Conservation (phyloP, 2,888 invertebrate species). For the Sericinus montela region DNA sequence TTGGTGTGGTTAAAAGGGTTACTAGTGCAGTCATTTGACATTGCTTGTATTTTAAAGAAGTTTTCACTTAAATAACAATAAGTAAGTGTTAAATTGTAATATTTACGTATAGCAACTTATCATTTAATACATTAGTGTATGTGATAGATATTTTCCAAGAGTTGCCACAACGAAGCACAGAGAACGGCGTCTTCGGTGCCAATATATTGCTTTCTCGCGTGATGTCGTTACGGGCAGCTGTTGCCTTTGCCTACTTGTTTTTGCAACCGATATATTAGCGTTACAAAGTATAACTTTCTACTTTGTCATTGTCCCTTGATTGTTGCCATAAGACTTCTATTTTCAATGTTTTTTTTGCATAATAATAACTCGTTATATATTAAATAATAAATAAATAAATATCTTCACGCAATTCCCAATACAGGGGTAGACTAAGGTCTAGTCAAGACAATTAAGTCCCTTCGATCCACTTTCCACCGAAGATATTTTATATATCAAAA, state of each 20-base stretch:
- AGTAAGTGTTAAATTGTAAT: too few relatives aligned
- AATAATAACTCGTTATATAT: too few relatives aligned
- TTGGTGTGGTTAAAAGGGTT: too few relatives aligned
- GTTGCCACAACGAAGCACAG: slow-evolving; percentile 39
- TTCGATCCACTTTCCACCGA: too few relatives aligned
- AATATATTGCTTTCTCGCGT: slow-evolving; percentile 76
- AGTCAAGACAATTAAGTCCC: too few relatives aligned
- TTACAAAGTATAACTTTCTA: slow-evolving; percentile 54
- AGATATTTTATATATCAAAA: too few relatives aligned
- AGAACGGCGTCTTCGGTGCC: slow-evolving; percentile 66
- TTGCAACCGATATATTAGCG: slow-evolving; percentile 53
- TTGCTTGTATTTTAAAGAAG: too few relatives aligned
- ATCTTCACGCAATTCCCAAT: too few relatives aligned
- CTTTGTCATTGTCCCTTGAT: slow-evolving; percentile 45
- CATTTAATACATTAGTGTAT: slow-evolving; percentile 10
- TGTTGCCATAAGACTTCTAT: slow-evolving; percentile 21
- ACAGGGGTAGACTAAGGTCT: too few relatives aligned
- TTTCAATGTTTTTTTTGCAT: background rate
- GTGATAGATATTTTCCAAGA: slow-evolving; percentile 16
- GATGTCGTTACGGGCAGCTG: slow-evolving; percentile 73
- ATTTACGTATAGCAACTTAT: too few relatives aligned
- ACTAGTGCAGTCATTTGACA: too few relatives aligned
- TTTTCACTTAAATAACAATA: background rate
- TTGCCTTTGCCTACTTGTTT: slow-evolving; percentile 59
- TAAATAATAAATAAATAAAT: too few relatives aligned